Evolutionary conservation across 2,888 invertebrate genomes (phyloP).

Genomic region (Asteroscopus sphinx): DNA sequence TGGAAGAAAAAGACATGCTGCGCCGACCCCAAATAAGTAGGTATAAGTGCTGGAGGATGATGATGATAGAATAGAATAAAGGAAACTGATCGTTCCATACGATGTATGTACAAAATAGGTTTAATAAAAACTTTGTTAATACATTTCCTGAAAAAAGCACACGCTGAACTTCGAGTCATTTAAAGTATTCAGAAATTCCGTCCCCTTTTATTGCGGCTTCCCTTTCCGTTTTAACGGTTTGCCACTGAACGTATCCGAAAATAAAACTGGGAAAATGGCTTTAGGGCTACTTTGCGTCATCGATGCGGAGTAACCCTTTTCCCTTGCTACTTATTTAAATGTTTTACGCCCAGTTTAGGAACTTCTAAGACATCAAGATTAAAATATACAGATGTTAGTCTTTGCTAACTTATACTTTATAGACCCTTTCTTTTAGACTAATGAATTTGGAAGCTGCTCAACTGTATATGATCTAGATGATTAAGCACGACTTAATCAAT

Average conservation of each 20-base stretch:
- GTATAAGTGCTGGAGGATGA: too few species aligned
- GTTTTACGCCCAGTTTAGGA: slow-evolving; percentile 5
- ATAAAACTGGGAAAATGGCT: slow-evolving; percentile 33
- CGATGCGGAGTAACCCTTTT: slow-evolving; percentile 35
- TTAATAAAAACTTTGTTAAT: slow-evolving; percentile 16
- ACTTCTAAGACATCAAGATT: slow-evolving; percentile 9
- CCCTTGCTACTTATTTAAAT: slow-evolving; percentile 24
- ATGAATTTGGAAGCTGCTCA: too few species aligned
- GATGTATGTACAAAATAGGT: slow-evolving; percentile 8
- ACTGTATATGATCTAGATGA: too few species aligned
- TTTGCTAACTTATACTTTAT: too few species aligned
- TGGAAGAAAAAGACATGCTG: too few species aligned
- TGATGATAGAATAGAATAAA: too few species aligned
- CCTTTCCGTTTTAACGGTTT: slow-evolving; percentile 27
- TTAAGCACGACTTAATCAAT: too few species aligned
- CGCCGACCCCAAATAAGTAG: too few species aligned
- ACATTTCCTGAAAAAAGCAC: slow-evolving; percentile 4
- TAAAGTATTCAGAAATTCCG: slow-evolving; percentile 37
- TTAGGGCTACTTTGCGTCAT: slow-evolving; percentile 32
- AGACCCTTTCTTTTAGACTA: too few species aligned
- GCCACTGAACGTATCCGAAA: slow-evolving; percentile 29
- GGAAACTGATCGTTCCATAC: too few species aligned
- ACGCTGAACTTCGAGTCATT: slow-evolving; percentile 27
- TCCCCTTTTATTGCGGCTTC: slow-evolving; percentile 39
- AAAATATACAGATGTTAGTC: too few species aligned